Base-by-base conservation (phyloP, 2,888 invertebrate species). In the Anthoptus insignis region DNA sequence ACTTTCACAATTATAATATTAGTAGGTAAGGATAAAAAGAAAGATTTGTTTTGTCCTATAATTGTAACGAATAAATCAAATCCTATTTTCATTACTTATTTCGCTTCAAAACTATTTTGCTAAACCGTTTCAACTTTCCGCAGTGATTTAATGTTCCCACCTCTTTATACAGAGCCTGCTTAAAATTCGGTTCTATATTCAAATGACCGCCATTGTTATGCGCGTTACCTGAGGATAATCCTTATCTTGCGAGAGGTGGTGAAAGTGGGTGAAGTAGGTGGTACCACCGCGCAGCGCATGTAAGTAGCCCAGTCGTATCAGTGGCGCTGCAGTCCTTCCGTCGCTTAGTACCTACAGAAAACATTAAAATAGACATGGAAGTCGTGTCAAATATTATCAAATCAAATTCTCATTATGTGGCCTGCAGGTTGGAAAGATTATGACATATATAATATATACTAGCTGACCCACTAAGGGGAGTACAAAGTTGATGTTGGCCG, bases 251-350 rank as follows among this genome's bases (percentile, higher is more conserved):
- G 97, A 97, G 74, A 98, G 97, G 86, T 98, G 97, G 77, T 96
- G 96, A 82, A 98, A 98, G 83, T 98, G 97, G 71, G 98, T 95
- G 89, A 98, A 97, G 94, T 96, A 98, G 34, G 97, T 97, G 57
- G 95, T 96, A 52, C 97, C 97, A 3, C 97, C 97, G 68, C 95
- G 94, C 72, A 97, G 88, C 32, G 97, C 96, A 83, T 97, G 97
- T 65, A 97, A 94, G 76, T 97, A 96, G 0, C 97, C 97, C 61
- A 98, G 93, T 76, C 97, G 94, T 66, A 98, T 96, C 49, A 97
- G 88, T 14, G 98, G 98, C 9, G 99, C 97, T 0, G 97, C 97
- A 59, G 97, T 97, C 75, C 99, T 97, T 0, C 98, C 98, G 83
- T 99, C 99, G 79, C 98, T 98, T 59, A 99, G 59, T 19, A 63